These are phyloP conservation scores for Ceyx melanurus DNA, from an alignment of 2,113 vertebrate species.

Conservation along the genomic window DNA sequence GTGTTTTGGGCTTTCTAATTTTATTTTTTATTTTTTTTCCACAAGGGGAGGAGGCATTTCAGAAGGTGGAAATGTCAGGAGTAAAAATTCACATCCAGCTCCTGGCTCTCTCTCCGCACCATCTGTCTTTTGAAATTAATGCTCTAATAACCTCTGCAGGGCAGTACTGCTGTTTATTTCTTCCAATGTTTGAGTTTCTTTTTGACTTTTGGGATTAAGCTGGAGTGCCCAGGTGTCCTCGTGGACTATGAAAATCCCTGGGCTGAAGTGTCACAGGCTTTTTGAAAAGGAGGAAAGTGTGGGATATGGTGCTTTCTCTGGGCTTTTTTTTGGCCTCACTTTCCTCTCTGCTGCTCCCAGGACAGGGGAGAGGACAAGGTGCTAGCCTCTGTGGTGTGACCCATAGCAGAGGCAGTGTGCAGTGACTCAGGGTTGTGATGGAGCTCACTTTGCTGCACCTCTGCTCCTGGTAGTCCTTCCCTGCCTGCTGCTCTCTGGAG, in stretches of 20 bases:
- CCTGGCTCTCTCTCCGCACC: not conserved
- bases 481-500: not conserved
- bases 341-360: not conserved
- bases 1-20: not conserved
- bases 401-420: not conserved
- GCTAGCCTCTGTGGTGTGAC: not conserved
- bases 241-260: not conserved
- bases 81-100: not conserved
- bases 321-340: not conserved
- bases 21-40: not conserved
- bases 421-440: not conserved
- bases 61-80: not conserved
- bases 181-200: not conserved
- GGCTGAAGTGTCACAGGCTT: not conserved
- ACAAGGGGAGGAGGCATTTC: not conserved
- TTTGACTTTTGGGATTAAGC: not conserved
- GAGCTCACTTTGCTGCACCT: not conserved
- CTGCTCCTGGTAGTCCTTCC: not conserved
- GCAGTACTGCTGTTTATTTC: not conserved
- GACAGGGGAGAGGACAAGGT: not conserved
- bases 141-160: conserved; percentile 27
- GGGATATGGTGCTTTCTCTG: not conserved
- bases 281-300: not conserved
- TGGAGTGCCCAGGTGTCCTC: not conserved
- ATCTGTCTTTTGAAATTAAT: conserved; percentile 27